Conservation (phyloP, 2,888 invertebrate genomes). For the Arge pagana region DNA sequence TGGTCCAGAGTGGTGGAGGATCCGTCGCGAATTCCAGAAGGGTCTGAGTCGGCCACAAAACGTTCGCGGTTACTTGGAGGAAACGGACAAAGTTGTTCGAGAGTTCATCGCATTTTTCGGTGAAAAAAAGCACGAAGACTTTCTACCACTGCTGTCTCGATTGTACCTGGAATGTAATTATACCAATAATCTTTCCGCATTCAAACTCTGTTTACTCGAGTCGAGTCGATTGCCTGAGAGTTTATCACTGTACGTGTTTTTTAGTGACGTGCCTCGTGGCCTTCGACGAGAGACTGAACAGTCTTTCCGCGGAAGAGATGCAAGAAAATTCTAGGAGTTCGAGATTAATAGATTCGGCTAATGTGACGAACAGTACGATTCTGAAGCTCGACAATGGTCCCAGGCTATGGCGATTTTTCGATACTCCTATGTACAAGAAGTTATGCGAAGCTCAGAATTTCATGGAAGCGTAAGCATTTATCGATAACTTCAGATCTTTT, state of each 20-base stretch:
- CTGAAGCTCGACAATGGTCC: conserved; percentile 72
- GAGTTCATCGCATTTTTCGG: conserved; percentile 68
- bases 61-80: conserved; percentile 69
- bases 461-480: conserved; percentile 67
- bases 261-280: conserved; percentile 75
- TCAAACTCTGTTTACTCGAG: background rate
- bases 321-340: conserved; percentile 66
- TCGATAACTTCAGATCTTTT: conserved; percentile 9
- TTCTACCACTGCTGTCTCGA: conserved; percentile 71
- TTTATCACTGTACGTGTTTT: conserved; percentile 42
- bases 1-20: conserved; percentile 80
- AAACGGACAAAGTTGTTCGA: conserved; percentile 66
- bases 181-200: conserved; percentile 2
- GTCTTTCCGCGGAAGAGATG: conserved; percentile 69
- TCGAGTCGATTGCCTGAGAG: background rate
- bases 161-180: conserved; percentile 79
- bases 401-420: conserved; percentile 72
- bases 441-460: conserved; percentile 70
- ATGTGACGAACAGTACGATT: conserved; percentile 72
- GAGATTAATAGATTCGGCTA: conserved; percentile 73
- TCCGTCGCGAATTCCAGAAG: conserved; percentile 80
- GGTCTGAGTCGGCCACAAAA: conserved; percentile 75
- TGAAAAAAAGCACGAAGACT: conserved; percentile 61
- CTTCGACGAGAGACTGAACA: conserved; percentile 71
- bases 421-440: conserved; percentile 74